Conservation (phyloP, 2,113 vertebrate species). For the Sinocyclocheilus maitianheensis region DNA sequence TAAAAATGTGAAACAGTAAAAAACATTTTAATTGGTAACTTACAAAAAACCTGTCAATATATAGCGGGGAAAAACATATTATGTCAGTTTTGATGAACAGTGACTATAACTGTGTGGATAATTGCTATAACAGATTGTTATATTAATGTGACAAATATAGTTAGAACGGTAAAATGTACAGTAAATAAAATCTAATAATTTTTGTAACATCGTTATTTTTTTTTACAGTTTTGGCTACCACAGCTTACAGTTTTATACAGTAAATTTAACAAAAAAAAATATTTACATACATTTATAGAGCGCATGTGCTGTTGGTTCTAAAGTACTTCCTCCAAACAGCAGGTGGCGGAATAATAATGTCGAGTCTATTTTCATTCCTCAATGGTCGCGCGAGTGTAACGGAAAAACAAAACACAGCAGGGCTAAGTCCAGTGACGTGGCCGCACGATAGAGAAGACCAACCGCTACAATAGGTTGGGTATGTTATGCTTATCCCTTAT, state of each 20-base stretch:
- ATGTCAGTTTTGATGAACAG: not conserved
- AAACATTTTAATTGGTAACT: no score
- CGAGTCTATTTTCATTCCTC: not conserved
- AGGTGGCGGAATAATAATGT: conserved; percentile 23
- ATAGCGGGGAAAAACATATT: not conserved
- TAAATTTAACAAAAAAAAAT: no score
- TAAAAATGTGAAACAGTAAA: no score
- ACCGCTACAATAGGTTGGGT: not conserved
- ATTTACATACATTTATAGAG: no score
- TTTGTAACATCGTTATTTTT: no score
- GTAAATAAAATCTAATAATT: not conserved
- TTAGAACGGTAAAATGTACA: not conserved
- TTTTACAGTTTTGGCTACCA: no score
- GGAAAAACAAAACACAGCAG: conserved; percentile 54
- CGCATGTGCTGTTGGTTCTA: not conserved
- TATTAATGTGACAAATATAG: not conserved
- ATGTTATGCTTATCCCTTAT: not conserved
- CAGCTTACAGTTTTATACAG: no score
- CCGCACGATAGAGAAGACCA: not conserved
- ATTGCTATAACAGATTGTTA: not conserved
- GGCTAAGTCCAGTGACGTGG: conserved; percentile 52
- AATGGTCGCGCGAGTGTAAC: conserved; percentile 19
- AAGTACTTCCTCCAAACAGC: conserved; percentile 16
- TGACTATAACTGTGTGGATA: not conserved
- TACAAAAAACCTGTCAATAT: not conserved